Evolutionary conservation across 2,113 vertebrate genomes (phyloP), one percentile per base, ranked within the genome.

Genomic region (Columba janthina): DNA sequence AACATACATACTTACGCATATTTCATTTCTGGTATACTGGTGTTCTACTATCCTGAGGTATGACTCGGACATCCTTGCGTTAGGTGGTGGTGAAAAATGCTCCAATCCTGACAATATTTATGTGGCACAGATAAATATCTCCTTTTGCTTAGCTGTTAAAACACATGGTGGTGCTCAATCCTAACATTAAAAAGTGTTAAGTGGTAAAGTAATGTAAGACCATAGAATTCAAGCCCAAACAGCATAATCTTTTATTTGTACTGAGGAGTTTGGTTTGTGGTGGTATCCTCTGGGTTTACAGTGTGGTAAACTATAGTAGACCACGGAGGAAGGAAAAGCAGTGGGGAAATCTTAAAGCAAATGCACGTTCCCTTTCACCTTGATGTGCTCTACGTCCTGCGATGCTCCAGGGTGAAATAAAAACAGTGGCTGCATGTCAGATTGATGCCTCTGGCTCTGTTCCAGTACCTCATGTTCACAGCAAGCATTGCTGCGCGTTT

Each of bases 151-250:
- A 90, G 73, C 86, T 87, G 31, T 84, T 84, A 84, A 83, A 96
- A 97, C 93, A 5, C 94, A 89, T 57, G 95, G 96, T 92, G 95
- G 95, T 96, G 93, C 96, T 97, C 91, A 92, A 82, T 90, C 89
- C 95, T 78, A 94, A 92, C 57, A 4, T 17, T 84, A 54, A 69
- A 69, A 88, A 88, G 56, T 38, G 38, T 64, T 77, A 53, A 93
- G 64, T 67, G 38, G 50, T 64, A 38, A 75, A 86, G 28, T 48
- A 61, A 90, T 92, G 89, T 74, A 61, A 67, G 26, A 77, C 34
- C 18, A 6, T 46, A 5, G 77, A 48, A 81, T 86, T 76, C 65
- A 65, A 93, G 65, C 48, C 65, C 86, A 87, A 90, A 62, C 36
- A 90, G 36, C 78, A 84, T 54, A 16, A 10, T 36, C 32, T 83